Conservation (phyloP, 1,140 invertebrate species). For the Euura saliciscinereae region DNA sequence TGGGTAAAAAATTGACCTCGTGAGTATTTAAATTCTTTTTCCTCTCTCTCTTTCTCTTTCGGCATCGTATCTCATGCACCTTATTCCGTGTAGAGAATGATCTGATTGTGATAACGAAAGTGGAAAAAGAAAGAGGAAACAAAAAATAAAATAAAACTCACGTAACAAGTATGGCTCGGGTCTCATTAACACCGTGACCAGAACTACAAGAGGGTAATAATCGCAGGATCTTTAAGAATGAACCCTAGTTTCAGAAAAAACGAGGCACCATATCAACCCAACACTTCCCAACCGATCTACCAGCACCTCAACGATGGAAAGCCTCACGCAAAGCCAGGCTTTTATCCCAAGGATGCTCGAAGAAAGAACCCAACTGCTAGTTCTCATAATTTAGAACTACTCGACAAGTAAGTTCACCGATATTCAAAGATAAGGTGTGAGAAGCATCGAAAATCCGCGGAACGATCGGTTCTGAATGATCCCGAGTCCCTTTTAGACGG, state of each 20-base stretch:
- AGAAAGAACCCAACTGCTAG: conserved; percentile 21
- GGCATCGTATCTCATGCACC: neutral
- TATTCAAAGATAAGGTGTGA: neutral
- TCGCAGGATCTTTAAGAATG: neutral
- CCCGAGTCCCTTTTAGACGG: neutral
- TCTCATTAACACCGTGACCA: no score
- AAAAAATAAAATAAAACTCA: neutral
- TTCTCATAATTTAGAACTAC: conserved; percentile 22
- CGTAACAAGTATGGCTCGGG: neutral
- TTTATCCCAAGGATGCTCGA: conserved; percentile 22
- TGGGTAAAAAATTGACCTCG: neutral
- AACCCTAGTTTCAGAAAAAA: conserved; percentile 9
- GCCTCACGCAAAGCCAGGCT: conserved; percentile 18
- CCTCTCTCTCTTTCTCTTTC: neutral
- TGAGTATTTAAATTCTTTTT: no score
- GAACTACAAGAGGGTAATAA: no score
- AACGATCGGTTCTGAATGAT: neutral
- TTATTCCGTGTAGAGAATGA: neutral
- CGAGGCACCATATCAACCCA: conserved; percentile 6
- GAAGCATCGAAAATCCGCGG: neutral
- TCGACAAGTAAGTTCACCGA: conserved; percentile 17
- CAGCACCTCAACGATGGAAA: conserved; percentile 15
- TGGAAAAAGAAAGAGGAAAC: neutral
- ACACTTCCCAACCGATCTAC: conserved; percentile 14
- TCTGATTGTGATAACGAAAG: neutral